Conservation (phyloP, 2,888 invertebrate genomes). For the Parnassius smintheus region DNA sequence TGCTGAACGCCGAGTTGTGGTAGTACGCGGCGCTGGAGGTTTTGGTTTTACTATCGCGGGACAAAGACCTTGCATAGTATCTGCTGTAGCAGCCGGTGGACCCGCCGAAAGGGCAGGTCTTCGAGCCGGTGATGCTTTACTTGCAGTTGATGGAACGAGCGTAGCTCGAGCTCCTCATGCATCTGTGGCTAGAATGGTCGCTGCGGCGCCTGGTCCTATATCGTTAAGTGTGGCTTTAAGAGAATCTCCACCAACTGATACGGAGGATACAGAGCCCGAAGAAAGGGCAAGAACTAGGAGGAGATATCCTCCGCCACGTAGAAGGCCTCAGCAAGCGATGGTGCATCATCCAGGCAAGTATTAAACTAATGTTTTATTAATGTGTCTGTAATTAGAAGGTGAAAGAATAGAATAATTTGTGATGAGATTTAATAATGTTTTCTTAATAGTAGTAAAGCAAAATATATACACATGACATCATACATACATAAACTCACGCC, state of each 20-base stretch:
- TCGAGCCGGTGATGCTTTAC: slow-evolving; percentile 94
- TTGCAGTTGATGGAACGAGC: slow-evolving; percentile 94
- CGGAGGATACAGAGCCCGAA: slow-evolving; percentile 74
- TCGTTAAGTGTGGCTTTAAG: slow-evolving; percentile 89
- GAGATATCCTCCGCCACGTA: slow-evolving; percentile 66
- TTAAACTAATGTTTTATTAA: background rate
- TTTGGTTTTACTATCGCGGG: slow-evolving; percentile 99
- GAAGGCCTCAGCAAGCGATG: slow-evolving; percentile 61
- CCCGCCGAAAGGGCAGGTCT: slow-evolving; percentile 95
- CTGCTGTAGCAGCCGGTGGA: slow-evolving; percentile 92
- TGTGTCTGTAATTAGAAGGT: no score
- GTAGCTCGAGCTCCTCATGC: slow-evolving; percentile 96
- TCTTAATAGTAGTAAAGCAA: no score
- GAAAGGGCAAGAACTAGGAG: slow-evolving; percentile 65
- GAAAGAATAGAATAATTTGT: no score
- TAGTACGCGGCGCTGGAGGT: slow-evolving; percentile 92
- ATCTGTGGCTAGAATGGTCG: slow-evolving; percentile 94
- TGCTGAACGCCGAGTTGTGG: slow-evolving; percentile 91
- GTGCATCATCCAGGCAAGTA: slow-evolving; percentile 64
- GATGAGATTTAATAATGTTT: no score
- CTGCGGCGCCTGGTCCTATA: slow-evolving; percentile 90
- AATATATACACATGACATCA: no score
- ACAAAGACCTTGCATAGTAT: slow-evolving; percentile 96
- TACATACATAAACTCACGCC: no score
- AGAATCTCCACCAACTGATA: slow-evolving; percentile 71